These are phyloP conservation scores for Ciconia nigra DNA, from an alignment of 2,797 vertebrate genomes.

Conservation along the genomic window DNA sequence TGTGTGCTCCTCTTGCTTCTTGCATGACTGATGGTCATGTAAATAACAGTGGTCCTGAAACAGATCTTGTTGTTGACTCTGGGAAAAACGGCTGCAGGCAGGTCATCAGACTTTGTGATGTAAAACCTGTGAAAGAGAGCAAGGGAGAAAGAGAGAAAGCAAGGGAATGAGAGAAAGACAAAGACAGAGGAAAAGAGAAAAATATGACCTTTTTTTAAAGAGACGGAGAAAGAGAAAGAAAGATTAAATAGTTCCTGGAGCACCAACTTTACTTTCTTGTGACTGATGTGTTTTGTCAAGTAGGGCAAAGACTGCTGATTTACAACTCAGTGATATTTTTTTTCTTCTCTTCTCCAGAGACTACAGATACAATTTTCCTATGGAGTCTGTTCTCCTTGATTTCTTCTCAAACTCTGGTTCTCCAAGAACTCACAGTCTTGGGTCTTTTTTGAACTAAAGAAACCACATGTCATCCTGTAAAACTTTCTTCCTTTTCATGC, in stretches of 20 bases:
- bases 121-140: background rate
- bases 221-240: background rate
- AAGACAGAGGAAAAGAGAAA: background rate
- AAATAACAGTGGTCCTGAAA: background rate
- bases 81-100: background rate
- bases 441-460: background rate
- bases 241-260: background rate
- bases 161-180: background rate
- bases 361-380: background rate
- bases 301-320: background rate
- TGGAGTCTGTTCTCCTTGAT: background rate
- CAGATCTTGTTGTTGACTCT: background rate
- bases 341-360: background rate
- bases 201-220: rapidly evolving
- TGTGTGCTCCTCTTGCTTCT: background rate
- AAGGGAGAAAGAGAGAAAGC: background rate
- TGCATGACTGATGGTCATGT: background rate
- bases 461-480: background rate
- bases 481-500: background rate
- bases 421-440: background rate
- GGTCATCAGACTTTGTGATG: background rate
- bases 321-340: background rate
- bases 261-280: background rate
- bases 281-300: background rate
- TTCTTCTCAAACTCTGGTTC: background rate